phyloP scores from a whole-genome alignment of 2,797 vertebrate genomes.

The Alosa sapidissima region DNA sequence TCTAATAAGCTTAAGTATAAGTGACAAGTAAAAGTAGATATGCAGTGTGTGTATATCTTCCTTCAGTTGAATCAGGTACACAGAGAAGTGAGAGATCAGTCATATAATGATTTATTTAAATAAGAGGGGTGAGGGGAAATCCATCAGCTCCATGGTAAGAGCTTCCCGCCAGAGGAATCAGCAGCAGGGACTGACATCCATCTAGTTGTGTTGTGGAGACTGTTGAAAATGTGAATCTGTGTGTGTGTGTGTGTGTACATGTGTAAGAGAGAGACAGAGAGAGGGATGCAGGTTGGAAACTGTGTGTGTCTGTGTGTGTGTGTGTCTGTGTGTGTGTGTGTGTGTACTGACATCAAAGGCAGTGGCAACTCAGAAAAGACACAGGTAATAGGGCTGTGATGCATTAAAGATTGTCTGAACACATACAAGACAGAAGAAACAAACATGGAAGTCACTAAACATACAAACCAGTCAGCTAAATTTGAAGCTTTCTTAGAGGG shows the following conservation, averaged over 20 bases:
- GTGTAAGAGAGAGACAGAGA: neutral
- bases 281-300: neutral
- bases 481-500: neutral
- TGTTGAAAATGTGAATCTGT: neutral
- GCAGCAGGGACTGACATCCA: slow-evolving; percentile 48
- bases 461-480: neutral
- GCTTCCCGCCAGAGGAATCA: slow-evolving; percentile 31
- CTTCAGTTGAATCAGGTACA: neutral
- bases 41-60: neutral
- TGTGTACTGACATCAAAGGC: slow-evolving; percentile 66
- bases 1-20: neutral
- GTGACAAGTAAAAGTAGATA: neutral
- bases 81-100: slow-evolving; percentile 56
- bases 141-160: slow-evolving; percentile 76
- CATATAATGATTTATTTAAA: slow-evolving; percentile 91
- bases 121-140: slow-evolving; percentile 71
- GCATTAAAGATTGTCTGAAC: slow-evolving; percentile 71
- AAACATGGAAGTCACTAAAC: slow-evolving; percentile 11
- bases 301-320: slow-evolving; percentile 19
- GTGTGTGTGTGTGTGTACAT: slow-evolving; percentile 33
- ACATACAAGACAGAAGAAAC: slow-evolving; percentile 51
- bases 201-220: slow-evolving; percentile 33
- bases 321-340: slow-evolving; percentile 26
- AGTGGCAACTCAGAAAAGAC: slow-evolving; percentile 66
- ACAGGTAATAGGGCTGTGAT: slow-evolving; percentile 37